Conservation (phyloP, 2,797 vertebrate species). For the Rhinogobio ventralis region DNA sequence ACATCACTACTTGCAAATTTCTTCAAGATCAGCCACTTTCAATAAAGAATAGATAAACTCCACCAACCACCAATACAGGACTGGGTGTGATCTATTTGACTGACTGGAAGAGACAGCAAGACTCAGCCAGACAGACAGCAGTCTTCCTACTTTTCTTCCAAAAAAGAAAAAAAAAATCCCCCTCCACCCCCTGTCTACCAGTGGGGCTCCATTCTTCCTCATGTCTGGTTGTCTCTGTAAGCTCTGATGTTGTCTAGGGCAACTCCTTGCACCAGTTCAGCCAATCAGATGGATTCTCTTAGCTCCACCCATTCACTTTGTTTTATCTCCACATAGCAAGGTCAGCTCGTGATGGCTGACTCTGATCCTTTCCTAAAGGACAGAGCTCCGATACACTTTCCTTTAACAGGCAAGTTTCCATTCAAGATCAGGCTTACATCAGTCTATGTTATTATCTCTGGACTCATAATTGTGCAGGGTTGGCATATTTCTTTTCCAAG, state of each 20-base stretch:
- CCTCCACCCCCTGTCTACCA: slow-evolving; percentile 48
- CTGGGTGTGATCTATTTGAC: not conserved
- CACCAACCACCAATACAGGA: not conserved
- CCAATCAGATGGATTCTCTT: slow-evolving; percentile 51
- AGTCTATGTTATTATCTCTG: not conserved
- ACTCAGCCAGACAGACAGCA: not conserved
- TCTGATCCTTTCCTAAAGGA: slow-evolving; percentile 46
- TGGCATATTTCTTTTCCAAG: slow-evolving; percentile 3
- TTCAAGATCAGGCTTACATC: not conserved
- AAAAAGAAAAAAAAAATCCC: not conserved
- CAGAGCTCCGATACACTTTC: not conserved
- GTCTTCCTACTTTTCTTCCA: slow-evolving; percentile 26
- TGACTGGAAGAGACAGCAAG: not conserved
- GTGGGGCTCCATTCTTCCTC: slow-evolving; percentile 53
- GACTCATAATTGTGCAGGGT: not conserved
- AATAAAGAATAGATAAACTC: not conserved
- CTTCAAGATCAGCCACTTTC: not conserved
- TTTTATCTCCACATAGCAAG: slow-evolving; percentile 59
- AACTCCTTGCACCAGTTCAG: slow-evolving; percentile 49
- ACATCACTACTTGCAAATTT: not conserved
- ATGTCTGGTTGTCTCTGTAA: slow-evolving; percentile 50
- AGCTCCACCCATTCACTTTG: slow-evolving; percentile 59
- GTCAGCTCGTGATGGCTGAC: slow-evolving; percentile 50
- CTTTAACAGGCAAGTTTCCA: not conserved
- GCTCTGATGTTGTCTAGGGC: slow-evolving; percentile 55